A percentile compares a stretch with the other conserved stretches of the same genome.
Evolutionary conservation across 30 jellyfish, hydroid and myxozoan genomes (phyloP).

Genomic region (Nemopilema nomurai): DNA sequence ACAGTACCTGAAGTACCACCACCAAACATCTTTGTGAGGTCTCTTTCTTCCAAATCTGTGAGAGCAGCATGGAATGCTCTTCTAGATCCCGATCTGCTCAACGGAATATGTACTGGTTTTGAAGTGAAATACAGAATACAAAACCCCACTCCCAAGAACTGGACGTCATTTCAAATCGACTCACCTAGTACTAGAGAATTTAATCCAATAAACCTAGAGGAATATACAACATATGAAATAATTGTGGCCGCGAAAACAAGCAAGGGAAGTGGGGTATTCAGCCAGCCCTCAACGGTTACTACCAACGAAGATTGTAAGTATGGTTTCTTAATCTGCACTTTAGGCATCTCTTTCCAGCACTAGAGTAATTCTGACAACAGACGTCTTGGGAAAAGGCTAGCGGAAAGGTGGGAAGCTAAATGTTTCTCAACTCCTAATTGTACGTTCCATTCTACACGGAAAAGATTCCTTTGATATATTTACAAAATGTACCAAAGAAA

Average conservation of each 20-base stretch:
- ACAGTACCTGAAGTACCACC: constrained; percentile 10
- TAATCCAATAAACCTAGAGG: not conserved
- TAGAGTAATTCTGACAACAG: not conserved
- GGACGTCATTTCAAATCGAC: not conserved
- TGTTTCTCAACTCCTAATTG: too few relatives aligned
- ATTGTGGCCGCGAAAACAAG: constrained; percentile 15
- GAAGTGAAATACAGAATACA: not conserved
- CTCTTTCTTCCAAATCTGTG: not conserved
- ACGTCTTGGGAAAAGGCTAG: not conserved
- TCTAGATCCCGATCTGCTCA: not conserved
- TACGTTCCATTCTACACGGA: too few relatives aligned
- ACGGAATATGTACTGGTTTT: constrained; percentile 3
- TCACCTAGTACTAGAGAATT: not conserved
- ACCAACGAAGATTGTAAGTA: constrained; percentile 11
- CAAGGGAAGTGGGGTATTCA: constrained; percentile 22
- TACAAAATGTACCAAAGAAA: too few relatives aligned
- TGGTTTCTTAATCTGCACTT: not conserved
- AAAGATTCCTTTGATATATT: too few relatives aligned
- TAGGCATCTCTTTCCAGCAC: not conserved
- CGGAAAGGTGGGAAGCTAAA: too few relatives aligned
- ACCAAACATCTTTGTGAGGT: not conserved
- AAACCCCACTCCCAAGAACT: not conserved
- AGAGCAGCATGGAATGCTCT: not conserved
- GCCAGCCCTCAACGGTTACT: not conserved
- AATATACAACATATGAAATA: constrained; percentile 1